Base-by-base conservation (phyloP, 1,140 invertebrate genomes). In the Yoshiicerus persimilis region DNA sequence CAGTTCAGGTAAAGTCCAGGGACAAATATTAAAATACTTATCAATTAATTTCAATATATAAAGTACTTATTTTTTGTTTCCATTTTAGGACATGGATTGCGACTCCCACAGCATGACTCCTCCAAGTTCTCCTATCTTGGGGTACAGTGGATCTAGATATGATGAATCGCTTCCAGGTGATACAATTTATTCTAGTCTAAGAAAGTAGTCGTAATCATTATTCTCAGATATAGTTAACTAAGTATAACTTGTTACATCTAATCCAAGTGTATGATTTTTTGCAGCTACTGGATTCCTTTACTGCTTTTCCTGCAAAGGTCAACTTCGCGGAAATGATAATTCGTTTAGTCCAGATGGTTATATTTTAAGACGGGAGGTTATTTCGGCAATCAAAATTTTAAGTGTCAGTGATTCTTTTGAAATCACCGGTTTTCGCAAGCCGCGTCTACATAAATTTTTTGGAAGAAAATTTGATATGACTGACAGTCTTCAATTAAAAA, bases 301-400 rank as follows among this genome's bases (percentile, higher is more conserved):
- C 36, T 86, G 84, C 56, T 86, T 88, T 32, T 34, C 36, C 30
- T 88, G 88, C 34, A 88, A 88, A 86, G 85, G 88, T 1, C 39
- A 66, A 70, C 30, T 77, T 30, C 25, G 75, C 0, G 9, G 32
- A 11, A 20, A 64, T 66, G 88, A 88, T 66, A 16, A 56, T 38
- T 62, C 88, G 0, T 88, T 88, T n/a, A 83, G 75, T 32, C 77
- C 84, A n/a, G 88, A 88, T n/a, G 75, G 88, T 27, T 70, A 38
- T 25, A 56, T 88, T 25, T 38, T 83, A 39, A 9, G 88, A 25
- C 11, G 75, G 6, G 32, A 88, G 16, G 66, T 86, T 34, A 84
- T 88, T 16, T 36, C 84, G 9, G 87, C 62, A 3, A 23, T 86
- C 5, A 41, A 80, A 16, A 86, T 39, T 9, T 66, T 88, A 11